Evolutionary conservation across 1,140 invertebrate genomes (phyloP).

Genomic region (Drosophila prosaltans): DNA sequence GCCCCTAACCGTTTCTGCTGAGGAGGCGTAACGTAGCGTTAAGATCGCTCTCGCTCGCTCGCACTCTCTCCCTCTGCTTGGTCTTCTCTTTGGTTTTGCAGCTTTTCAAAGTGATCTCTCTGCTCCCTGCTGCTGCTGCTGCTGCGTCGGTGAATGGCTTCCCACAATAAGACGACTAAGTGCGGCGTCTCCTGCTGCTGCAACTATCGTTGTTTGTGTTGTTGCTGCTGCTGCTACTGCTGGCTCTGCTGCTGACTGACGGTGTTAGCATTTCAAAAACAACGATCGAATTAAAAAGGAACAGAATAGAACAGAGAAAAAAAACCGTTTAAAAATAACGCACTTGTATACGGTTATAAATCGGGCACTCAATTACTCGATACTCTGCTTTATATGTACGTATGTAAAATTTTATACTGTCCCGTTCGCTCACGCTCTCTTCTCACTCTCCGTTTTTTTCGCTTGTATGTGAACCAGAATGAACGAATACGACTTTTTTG

Average conservation of each 20-base stretch:
- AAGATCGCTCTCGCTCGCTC: constrained; percentile 37
- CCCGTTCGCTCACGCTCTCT: background rate
- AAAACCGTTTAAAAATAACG: constrained; percentile 60
- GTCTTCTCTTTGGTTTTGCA: constrained; percentile 18
- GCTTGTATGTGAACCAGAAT: constrained; percentile 8
- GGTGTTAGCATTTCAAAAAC: constrained; percentile 53
- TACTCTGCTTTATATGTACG: constrained; percentile 13
- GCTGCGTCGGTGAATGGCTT: background rate
- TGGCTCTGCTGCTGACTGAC: constrained; percentile 25
- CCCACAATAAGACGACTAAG: constrained; percentile 11
- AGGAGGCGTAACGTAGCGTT: constrained; percentile 61
- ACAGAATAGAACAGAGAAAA: constrained; percentile 1
- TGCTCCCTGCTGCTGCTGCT: constrained; percentile 7
- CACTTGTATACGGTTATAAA: constrained; percentile 30
- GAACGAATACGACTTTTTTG: constrained; percentile 45
- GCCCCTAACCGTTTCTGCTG: constrained; percentile 47
- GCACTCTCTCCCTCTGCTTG: constrained; percentile 17
- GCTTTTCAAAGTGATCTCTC: constrained; percentile 19
- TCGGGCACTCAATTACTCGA: too few species aligned
- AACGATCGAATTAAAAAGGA: constrained; percentile 16
- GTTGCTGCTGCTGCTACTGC: constrained; percentile 10
- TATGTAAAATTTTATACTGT: constrained; percentile 6
- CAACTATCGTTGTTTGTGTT: constrained; percentile 10
- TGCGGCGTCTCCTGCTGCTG: constrained; percentile 31
- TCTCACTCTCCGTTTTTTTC: background rate